Percentiles rank a stretch among this genome's conserved stretches.
Conservation (phyloP, 37 sponge, comb jelly and placozoan species). For the Ianthella basta region DNA sequence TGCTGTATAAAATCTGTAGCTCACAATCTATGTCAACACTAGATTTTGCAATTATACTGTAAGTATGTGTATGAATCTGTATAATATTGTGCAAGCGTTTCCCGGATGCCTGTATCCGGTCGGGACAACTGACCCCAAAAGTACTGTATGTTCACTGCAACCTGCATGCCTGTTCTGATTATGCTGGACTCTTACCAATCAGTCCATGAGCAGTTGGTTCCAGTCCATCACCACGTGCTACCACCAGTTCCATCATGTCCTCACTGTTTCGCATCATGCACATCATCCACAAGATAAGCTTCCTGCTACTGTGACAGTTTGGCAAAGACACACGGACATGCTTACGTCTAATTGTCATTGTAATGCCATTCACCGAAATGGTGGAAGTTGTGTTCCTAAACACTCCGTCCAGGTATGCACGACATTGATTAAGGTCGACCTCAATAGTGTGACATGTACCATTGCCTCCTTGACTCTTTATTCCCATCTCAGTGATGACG, state of each 20-base stretch:
- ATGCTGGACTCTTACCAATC: conserved; percentile 2
- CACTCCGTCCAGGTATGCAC: not conserved
- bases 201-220: conserved; percentile 22
- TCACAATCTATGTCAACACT: too few relatives aligned
- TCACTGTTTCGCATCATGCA: conserved; percentile 2
- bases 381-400: too few relatives aligned
- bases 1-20: too few relatives aligned
- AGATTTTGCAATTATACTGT: too few relatives aligned
- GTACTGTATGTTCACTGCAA: too few relatives aligned
- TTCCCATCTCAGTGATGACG: conserved; percentile 7
- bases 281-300: conserved; percentile 16
- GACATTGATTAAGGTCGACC: not conserved
- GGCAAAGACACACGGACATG: conserved; percentile 13
- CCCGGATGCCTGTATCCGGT: too few relatives aligned
- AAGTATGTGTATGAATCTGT: too few relatives aligned
- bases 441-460: conserved; percentile 7
- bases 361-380: not conserved
- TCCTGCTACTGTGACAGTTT: conserved; percentile 26
- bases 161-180: too few relatives aligned
- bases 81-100: too few relatives aligned
- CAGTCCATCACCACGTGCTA: conserved; percentile 14
- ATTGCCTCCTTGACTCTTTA: not conserved
- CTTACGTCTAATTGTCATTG: not conserved
- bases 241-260: conserved; percentile 28
- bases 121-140: too few relatives aligned